phyloP scores from a whole-genome alignment of 2,797 vertebrate genomes.

The Sternarchorhynchus goeldii region DNA sequence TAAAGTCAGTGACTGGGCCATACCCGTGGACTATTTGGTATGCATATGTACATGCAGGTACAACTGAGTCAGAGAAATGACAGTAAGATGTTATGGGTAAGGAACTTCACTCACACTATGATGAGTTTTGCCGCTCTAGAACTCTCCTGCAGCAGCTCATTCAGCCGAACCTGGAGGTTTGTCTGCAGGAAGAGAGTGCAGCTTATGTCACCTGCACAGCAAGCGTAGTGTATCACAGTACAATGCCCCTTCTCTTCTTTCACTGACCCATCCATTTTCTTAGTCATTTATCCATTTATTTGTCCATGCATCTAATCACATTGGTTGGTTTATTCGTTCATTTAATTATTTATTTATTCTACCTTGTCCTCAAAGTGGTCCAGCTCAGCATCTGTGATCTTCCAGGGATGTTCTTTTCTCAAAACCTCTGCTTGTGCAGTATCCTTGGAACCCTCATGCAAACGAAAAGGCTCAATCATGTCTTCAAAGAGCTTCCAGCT shows the following conservation, averaged over 20 bases:
- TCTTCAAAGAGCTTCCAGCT: conserved; percentile 93
- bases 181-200: conserved; percentile 74
- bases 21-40: not conserved
- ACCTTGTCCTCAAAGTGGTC: conserved; percentile 93
- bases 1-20: too few species aligned
- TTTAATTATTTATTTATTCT: conserved; percentile 44
- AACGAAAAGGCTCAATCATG: conserved; percentile 93
- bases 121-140: conserved; percentile 92
- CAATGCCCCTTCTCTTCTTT: not conserved
- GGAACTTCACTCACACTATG: conserved; percentile 85
- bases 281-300: not conserved
- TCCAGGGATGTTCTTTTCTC: conserved; percentile 86
- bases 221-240: not conserved
- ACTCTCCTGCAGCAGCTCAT: conserved; percentile 89
- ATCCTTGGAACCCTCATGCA: conserved; percentile 86
- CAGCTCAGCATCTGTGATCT: conserved; percentile 92
- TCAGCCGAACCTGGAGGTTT: conserved; percentile 90
- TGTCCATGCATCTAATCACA: not conserved
- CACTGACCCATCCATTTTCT: not conserved
- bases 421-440: conserved; percentile 80
- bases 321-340: not conserved
- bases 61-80: not conserved
- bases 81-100: not conserved
- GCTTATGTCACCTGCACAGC: not conserved
- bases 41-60: not conserved